Evolutionary conservation across 2,797 vertebrate genomes (phyloP).

Genomic region (Decapterus maruadsi): DNA sequence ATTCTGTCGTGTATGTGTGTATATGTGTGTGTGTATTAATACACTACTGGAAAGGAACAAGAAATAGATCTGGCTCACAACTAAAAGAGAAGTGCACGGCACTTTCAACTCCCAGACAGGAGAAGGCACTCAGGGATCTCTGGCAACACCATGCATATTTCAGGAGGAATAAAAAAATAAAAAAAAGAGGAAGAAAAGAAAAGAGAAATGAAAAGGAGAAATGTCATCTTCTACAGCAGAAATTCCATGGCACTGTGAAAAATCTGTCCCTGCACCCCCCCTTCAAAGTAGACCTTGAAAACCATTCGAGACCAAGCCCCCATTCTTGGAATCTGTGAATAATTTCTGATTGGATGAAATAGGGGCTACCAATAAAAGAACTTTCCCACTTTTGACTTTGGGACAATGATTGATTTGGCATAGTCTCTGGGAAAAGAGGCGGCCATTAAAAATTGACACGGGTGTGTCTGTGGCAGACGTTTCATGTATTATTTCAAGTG

Average conservation of each 20-base stretch:
- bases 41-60: constrained; percentile 17
- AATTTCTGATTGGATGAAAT: constrained; percentile 46
- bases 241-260: constrained; percentile 35
- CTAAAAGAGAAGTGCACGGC: constrained; percentile 4
- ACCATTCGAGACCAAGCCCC: constrained; percentile 23
- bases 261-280: constrained; percentile 26
- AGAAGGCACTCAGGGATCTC: constrained; percentile 60
- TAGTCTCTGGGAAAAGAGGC: constrained; percentile 29
- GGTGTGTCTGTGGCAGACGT: constrained; percentile 59
- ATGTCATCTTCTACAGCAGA: constrained; percentile 18
- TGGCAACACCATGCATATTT: constrained; percentile 62
- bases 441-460: constrained; percentile 70
- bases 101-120: constrained; percentile 54
- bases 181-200: background rate
- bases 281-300: constrained; percentile 60
- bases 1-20: constrained; percentile 18
- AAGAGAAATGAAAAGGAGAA: constrained; percentile 18
- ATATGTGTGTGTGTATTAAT: constrained; percentile 25
- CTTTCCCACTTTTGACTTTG: constrained; percentile 41
- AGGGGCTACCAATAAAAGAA: constrained; percentile 28
- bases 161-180: constrained; percentile 30
- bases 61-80: constrained; percentile 32
- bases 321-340: constrained; percentile 39
- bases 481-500: constrained; percentile 76
- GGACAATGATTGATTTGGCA: constrained; percentile 60